phyloP scores from a whole-genome alignment of 2,113 vertebrate species.

The Potamarius usumacintae region DNA sequence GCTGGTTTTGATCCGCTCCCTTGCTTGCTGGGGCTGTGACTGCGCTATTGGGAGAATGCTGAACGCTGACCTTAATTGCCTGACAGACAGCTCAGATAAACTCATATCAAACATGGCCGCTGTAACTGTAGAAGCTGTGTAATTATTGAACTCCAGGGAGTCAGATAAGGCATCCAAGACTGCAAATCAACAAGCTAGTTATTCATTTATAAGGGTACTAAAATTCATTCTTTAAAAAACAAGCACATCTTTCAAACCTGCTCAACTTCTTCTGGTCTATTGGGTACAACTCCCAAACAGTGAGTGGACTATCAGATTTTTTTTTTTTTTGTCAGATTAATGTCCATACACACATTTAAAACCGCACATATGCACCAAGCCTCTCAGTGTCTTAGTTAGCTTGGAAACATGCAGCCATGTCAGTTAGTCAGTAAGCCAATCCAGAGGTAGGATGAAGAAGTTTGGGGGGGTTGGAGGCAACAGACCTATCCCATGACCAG shows the following conservation, averaged over 20 bases:
- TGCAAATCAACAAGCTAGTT: conserved; percentile 55
- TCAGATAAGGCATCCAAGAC: conserved; percentile 55
- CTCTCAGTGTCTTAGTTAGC: conserved; percentile 25
- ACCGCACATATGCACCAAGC: not conserved
- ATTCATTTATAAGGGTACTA: conserved; percentile 56
- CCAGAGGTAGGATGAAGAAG: conserved; percentile 42
- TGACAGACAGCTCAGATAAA: conserved; percentile 62
- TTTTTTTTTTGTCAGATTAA: not conserved
- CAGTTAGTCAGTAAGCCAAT: conserved; percentile 52
- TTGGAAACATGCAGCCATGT: conserved; percentile 27
- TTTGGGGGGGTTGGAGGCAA: conserved; percentile 38
- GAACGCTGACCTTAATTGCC: conserved; percentile 56
- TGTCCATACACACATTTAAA: conserved; percentile 25
- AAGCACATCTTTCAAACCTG: conserved; percentile 27
- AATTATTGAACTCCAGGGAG: conserved; percentile 59
- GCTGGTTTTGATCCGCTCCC: conserved; percentile 52
- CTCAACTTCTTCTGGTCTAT: not conserved
- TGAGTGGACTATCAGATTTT: conserved; percentile 27
- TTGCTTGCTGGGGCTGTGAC: conserved; percentile 51
- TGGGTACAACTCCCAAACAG: conserved; percentile 21
- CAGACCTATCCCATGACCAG: conserved; percentile 52
- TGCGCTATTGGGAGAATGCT: conserved; percentile 52
- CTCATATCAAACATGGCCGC: conserved; percentile 58
- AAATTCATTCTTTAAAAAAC: conserved; percentile 42
- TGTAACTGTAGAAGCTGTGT: conserved; percentile 56